These are phyloP conservation scores for Agonopterix subpropinquella DNA, from an alignment of 2,888 invertebrate species.

Conservation along the genomic window DNA sequence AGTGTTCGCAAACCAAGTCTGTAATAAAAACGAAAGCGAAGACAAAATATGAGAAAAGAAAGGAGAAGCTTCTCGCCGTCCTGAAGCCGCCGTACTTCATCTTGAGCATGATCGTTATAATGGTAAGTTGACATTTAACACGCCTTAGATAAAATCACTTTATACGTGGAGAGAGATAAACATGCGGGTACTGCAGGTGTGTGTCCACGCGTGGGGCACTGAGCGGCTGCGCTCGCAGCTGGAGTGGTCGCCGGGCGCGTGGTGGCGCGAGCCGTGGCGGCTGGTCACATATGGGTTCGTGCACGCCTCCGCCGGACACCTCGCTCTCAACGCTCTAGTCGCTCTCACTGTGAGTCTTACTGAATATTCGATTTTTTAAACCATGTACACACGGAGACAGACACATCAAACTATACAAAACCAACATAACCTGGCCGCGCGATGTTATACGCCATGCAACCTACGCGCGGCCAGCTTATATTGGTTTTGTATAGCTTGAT, in stretches of 20 bases:
- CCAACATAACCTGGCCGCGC: no score
- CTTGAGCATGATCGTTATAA: slow-evolving; percentile 50
- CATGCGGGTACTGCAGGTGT: slow-evolving; percentile 25
- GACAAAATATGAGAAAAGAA: slow-evolving; percentile 47
- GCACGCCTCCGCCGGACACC: slow-evolving; percentile 85
- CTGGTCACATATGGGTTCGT: slow-evolving; percentile 86
- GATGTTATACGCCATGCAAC: no score
- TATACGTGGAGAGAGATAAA: no score
- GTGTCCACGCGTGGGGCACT: slow-evolving; percentile 36
- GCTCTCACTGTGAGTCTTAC: slow-evolving; percentile 49
- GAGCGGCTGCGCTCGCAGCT: slow-evolving; percentile 28
- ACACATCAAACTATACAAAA: no score
- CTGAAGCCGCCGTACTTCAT: slow-evolving; percentile 60
- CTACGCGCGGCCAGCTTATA: no score
- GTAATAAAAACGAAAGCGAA: slow-evolving; percentile 16
- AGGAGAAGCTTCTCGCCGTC: slow-evolving; percentile 44
- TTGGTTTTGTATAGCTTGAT: no score
- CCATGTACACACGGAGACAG: no score
- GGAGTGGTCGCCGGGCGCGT: slow-evolving; percentile 55
- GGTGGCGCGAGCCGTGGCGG: slow-evolving; percentile 84
- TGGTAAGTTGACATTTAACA: slow-evolving; percentile 39
- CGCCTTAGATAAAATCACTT: no score
- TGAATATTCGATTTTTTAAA: not conserved
- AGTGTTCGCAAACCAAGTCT: slow-evolving; percentile 14
- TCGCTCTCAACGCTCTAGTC: slow-evolving; percentile 80